Evolutionary conservation across 2,888 invertebrate species (phyloP), one percentile per base, ranked within the genome.

Genomic region (Salpingus planirostris): DNA sequence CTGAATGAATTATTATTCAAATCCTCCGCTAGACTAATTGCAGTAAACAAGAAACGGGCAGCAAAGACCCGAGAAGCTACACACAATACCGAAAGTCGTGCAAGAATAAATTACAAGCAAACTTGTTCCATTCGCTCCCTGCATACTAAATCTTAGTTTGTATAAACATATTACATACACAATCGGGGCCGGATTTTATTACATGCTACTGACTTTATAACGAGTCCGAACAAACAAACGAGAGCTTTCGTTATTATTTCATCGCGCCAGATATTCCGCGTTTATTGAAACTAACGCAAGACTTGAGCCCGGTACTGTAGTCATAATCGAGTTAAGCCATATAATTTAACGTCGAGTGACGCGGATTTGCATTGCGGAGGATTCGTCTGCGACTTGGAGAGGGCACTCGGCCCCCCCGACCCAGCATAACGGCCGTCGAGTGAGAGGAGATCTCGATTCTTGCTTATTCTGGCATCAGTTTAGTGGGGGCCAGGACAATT

Each of bases 71-170:
- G 29, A 30, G 13, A 15, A 33, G 33, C 33, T 33, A 37, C 33
- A 40, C 32, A 47, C 47, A 49, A 44, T 46, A 38, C 44, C 41
- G 52, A 56, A 57, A 57, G 55, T 55, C 57, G 53, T 48, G 52
- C 51, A 55, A 54, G 56, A 56, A 57, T 59, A 58, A 57, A 57
- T 59, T 59, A 58, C 53, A 49, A 46, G 43, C 49, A 47, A 56
- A 57, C 51, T 57, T 57, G 55, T 53, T 54, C 53, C 42, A 45
- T 52, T 47, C 51, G 46, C 47, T 47, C 49, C 46, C 40, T 40
- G 57, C 54, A 60, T 60, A 59, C 57, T 55, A 58, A 58, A 57
- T 58, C 55, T 56, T 52, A 55, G 55, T 57, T 59, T 58, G 57
- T 59, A 57, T 57, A 57, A 60, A 58, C 58, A 57, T 57, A 60